Conservation (phyloP, 2,888 invertebrate genomes). For the Adineta ricciae region DNA sequence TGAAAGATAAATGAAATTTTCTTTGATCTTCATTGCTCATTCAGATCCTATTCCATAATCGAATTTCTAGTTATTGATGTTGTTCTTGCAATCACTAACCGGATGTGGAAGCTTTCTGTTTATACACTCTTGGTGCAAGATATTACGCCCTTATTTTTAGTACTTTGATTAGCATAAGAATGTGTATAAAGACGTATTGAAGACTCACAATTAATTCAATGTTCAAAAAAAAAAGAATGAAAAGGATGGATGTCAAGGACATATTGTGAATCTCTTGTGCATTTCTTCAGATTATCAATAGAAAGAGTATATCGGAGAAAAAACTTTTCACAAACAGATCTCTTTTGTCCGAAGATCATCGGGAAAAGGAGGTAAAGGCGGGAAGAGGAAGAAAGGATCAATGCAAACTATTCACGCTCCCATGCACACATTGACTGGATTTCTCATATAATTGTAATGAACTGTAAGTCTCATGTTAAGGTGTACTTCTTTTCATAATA, state of each 20-base stretch:
- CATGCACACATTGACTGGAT: background rate
- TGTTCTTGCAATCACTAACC: background rate
- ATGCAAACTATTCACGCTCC: background rate
- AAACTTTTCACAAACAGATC: too few species aligned
- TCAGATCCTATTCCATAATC: background rate
- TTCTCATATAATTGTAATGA: background rate
- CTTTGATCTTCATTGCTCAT: background rate
- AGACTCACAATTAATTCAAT: background rate
- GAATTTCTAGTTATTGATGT: background rate
- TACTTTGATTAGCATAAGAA: background rate
- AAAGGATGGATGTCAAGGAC: background rate
- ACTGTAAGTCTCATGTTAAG: background rate
- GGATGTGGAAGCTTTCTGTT: background rate
- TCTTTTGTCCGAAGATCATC: too few species aligned
- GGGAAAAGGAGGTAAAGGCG: too few species aligned
- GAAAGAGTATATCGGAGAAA: background rate
- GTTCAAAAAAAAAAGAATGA: background rate
- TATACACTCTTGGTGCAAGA: background rate
- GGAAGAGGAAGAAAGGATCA: background rate
- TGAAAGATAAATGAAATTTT: background rate
- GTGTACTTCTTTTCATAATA: background rate
- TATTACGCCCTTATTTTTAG: background rate
- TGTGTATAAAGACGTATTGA: background rate
- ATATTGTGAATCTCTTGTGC: background rate
- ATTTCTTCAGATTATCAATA: background rate